A percentile compares a stretch with the other conserved stretches of the same genome.
phyloP scores from a whole-genome alignment of 1,140 invertebrate genomes.

The Drosophila trapezifrons region DNA sequence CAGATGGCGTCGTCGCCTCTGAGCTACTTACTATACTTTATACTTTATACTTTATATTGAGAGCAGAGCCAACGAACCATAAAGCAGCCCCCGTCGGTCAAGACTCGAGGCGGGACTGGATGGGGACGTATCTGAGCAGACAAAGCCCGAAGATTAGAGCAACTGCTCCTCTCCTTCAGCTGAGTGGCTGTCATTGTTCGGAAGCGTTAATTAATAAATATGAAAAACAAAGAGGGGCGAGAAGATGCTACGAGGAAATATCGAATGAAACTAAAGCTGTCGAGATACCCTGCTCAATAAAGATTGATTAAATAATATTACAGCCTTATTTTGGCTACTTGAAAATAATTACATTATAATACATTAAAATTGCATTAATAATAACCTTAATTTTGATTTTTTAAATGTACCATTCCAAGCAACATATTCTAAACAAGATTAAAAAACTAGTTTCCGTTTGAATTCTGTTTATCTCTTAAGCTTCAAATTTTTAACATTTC shows the following conservation, averaged over 20 bases:
- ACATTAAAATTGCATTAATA: too few relatives aligned
- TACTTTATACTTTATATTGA: slow-evolving; percentile 17
- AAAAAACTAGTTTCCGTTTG: neutral
- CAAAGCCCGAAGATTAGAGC: slow-evolving; percentile 63
- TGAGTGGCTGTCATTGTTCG: slow-evolving; percentile 72
- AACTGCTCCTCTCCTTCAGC: slow-evolving; percentile 20
- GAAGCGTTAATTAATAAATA: slow-evolving; percentile 74
- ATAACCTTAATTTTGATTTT: too few relatives aligned
- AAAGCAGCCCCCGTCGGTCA: slow-evolving; percentile 48
- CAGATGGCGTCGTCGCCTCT: slow-evolving; percentile 35
- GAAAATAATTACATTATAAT: too few relatives aligned
- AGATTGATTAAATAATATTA: neutral
- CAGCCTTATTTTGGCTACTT: too few relatives aligned
- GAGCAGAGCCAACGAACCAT: slow-evolving; percentile 72
- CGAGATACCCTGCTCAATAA: neutral
- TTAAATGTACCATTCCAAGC: too few relatives aligned
- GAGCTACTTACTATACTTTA: slow-evolving; percentile 42
- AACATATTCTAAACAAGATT: neutral
- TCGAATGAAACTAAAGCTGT: neutral
- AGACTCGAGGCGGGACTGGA: neutral
- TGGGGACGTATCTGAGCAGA: slow-evolving; percentile 30
- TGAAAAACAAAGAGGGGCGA: slow-evolving; percentile 33
- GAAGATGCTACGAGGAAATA: slow-evolving; percentile 5
- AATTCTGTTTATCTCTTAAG: neutral
- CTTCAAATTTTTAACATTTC: neutral